Conservation (phyloP, 2,797 vertebrate genomes). For the Cossypha niveicapilla region DNA sequence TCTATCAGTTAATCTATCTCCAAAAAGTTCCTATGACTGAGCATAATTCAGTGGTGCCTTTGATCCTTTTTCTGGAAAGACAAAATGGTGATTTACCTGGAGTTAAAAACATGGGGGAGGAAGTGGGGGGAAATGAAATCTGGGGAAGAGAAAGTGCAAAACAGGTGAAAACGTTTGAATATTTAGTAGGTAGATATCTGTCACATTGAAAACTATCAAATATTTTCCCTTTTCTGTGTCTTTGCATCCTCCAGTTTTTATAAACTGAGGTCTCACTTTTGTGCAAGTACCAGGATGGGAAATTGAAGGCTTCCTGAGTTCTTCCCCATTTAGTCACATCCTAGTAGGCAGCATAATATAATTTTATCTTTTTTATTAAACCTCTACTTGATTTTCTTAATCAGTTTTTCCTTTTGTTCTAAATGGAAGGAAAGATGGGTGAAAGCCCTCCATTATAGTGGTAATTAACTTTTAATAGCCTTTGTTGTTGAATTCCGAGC, state of each 20-base stretch:
- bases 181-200: not conserved
- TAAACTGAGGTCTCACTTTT: not conserved
- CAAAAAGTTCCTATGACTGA: not conserved
- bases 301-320: not conserved
- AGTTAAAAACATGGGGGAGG: not conserved
- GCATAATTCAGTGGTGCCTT: not conserved
- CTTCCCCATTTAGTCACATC: not conserved
- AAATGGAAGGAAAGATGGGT: not conserved
- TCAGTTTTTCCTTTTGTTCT: not conserved
- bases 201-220: not conserved
- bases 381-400: not conserved
- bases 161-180: not conserved
- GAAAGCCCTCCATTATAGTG: not conserved
- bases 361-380: not conserved
- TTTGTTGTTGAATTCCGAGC: slow-evolving; percentile 36
- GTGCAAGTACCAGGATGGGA: not conserved
- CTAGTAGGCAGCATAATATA: not conserved
- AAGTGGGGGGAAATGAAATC: fast-evolving
- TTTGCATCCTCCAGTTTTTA: not conserved
- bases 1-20: not conserved
- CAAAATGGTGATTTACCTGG: not conserved
- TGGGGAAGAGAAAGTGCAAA: not conserved
- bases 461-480: slow-evolving; percentile 28
- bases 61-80: not conserved
- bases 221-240: not conserved